phyloP scores from a whole-genome alignment of 92 coral and sea anemone species.

The Actinostola sp. region DNA sequence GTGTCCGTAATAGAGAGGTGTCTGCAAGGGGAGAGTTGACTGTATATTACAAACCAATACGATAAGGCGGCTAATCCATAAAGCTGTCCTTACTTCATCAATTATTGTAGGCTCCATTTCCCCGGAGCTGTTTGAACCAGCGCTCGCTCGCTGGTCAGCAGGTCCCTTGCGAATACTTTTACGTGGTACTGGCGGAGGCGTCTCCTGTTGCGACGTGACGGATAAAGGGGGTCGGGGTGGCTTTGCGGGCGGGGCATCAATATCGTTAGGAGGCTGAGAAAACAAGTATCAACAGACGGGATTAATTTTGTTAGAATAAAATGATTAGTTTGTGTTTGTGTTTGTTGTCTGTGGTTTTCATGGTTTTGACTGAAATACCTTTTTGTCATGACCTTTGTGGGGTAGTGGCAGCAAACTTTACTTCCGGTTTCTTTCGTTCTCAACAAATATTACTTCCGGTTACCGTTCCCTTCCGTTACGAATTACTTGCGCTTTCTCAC shows the following conservation, averaged over 20 bases:
- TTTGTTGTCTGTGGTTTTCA: not conserved
- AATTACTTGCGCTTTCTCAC: no score
- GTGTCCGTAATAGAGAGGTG: no score
- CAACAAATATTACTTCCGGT: not conserved
- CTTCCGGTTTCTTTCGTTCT: no score
- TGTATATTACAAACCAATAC: no score
- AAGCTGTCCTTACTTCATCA: conserved; percentile 8
- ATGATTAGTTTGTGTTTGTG: not conserved
- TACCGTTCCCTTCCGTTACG: not conserved
- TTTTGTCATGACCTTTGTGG: no score
- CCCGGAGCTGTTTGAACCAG: conserved; percentile 74
- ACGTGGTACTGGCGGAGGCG: conserved; percentile 70
- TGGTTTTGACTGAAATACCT: no score
- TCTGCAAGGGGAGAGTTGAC: not conserved
- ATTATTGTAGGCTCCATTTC: conserved; percentile 24
- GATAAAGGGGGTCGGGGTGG: conserved; percentile 55
- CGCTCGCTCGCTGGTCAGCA: conserved; percentile 66
- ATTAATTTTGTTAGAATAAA: no score
- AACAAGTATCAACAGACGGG: not conserved
- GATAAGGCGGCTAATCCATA: not conserved
- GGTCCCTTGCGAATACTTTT: conserved; percentile 52
- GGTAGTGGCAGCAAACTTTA: no score
- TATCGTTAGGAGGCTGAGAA: not conserved
- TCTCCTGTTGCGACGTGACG: conserved; percentile 20
- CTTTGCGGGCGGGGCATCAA: conserved; percentile 49